phyloP scores from a whole-genome alignment of 1,140 invertebrate genomes.

The Drosophila navojoa region DNA sequence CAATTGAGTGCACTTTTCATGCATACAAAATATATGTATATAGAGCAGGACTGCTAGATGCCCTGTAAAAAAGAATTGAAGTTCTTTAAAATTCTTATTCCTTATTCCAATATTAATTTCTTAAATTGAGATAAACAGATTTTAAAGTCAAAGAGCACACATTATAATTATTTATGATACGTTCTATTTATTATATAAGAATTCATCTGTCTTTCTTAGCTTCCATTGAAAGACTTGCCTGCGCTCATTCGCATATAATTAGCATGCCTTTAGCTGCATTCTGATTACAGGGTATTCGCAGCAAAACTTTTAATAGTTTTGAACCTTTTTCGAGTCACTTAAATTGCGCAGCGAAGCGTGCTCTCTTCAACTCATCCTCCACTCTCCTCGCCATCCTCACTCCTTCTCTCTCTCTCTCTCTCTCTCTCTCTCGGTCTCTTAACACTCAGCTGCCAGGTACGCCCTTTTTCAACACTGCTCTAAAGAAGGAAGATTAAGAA shows the following conservation, averaged over 20 bases:
- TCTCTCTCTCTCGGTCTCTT: too few species aligned
- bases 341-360: slow-evolving; percentile 78
- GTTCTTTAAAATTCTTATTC: not conserved
- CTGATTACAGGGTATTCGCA: slow-evolving; percentile 32
- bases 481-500: slow-evolving; percentile 5
- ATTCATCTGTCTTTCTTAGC: not conserved
- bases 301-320: slow-evolving; percentile 77
- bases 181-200: too few species aligned
- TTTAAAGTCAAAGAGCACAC: too few species aligned
- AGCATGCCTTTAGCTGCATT: slow-evolving; percentile 11
- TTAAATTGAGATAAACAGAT: too few species aligned
- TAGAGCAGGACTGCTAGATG: slow-evolving; percentile 14
- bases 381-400: slow-evolving; percentile 4
- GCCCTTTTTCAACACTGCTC: slow-evolving; percentile 54
- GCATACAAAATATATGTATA: not conserved
- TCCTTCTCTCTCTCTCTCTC: not conserved
- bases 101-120: too few species aligned
- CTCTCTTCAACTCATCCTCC: slow-evolving; percentile 38
- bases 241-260: slow-evolving; percentile 19
- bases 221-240: not conserved
- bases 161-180: too few species aligned
- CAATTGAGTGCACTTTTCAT: slow-evolving; percentile 65
- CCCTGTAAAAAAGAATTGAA: slow-evolving; percentile 13
- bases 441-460: slow-evolving; percentile 32
- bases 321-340: slow-evolving; percentile 75